phyloP scores from a whole-genome alignment of 2,113 vertebrate species.

The Merops nubicus region DNA sequence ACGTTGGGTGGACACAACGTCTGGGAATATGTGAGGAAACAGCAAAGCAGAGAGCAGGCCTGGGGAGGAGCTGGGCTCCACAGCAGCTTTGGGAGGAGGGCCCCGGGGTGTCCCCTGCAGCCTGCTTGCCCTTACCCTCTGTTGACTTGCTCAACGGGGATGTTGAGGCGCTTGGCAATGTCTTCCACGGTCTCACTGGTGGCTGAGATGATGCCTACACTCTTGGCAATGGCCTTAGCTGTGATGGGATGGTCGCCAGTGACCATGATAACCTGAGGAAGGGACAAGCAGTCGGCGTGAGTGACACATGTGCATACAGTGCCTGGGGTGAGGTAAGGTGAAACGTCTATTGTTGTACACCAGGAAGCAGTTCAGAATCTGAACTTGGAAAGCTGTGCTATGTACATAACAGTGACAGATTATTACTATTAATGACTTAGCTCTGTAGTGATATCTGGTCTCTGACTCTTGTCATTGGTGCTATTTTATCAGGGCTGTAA shows the following conservation, averaged over 20 bases:
- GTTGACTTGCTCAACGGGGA: conserved; percentile 78
- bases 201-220: conserved; percentile 82
- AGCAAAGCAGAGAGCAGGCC: neutral
- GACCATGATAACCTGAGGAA: conserved; percentile 82
- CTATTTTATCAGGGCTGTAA: neutral
- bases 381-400: neutral
- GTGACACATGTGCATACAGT: neutral
- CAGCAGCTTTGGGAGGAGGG: neutral
- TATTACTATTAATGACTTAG: neutral
- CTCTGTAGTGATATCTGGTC: neutral
- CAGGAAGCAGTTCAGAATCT: neutral
- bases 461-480: neutral
- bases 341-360: neutral
- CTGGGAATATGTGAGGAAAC: fast-evolving
- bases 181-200: conserved; percentile 82
- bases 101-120: fast-evolving
- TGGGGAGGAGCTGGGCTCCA: fast-evolving
- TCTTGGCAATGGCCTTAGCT: conserved; percentile 83
- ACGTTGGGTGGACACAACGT: fast-evolving
- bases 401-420: neutral
- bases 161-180: conserved; percentile 79
- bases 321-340: neutral
- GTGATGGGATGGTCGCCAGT: conserved; percentile 85
- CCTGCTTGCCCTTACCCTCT: conserved; percentile 58
- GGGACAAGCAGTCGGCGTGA: neutral